Evolutionary conservation across 2,113 vertebrate genomes (phyloP).

Genomic region (Ranitomeya imitator): DNA sequence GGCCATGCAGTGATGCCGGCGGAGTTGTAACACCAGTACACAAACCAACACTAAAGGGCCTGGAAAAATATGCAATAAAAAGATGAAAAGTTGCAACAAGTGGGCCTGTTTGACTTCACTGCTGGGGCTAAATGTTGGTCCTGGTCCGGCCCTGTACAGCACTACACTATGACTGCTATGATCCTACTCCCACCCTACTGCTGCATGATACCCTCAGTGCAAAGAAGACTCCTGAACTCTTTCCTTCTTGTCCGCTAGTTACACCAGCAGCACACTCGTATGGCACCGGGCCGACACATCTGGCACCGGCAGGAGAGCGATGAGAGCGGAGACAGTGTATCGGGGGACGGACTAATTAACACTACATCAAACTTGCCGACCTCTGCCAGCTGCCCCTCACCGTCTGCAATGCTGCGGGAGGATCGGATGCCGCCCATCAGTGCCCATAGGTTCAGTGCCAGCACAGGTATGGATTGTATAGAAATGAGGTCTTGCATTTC

Average conservation of each 20-base stretch:
- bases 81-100: no score
- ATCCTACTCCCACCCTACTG: no score
- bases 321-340: conserved; percentile 89
- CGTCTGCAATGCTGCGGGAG: conserved; percentile 64
- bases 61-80: no score
- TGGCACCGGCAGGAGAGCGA: conserved; percentile 97
- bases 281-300: conserved; percentile 86
- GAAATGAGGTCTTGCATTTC: neutral
- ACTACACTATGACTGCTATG: no score
- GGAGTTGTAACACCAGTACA: no score
- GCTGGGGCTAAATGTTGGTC: no score
- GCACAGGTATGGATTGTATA: conserved; percentile 60
- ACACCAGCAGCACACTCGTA: conserved; percentile 91
- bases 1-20: no score
- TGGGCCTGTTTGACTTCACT: no score
- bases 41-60: no score
- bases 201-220: no score
- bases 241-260: conserved; percentile 70
- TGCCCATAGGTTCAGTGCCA: conserved; percentile 77
- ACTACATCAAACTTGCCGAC: conserved; percentile 75
- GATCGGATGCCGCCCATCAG: conserved; percentile 74
- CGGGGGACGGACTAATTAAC: conserved; percentile 77
- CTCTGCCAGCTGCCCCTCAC: conserved; percentile 90
- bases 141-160: no score
- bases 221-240: no score